These are phyloP conservation scores for Holothuria glaberrima DNA, from an alignment of 35 echinoderm and acorn worm species.

Conservation along the genomic window DNA sequence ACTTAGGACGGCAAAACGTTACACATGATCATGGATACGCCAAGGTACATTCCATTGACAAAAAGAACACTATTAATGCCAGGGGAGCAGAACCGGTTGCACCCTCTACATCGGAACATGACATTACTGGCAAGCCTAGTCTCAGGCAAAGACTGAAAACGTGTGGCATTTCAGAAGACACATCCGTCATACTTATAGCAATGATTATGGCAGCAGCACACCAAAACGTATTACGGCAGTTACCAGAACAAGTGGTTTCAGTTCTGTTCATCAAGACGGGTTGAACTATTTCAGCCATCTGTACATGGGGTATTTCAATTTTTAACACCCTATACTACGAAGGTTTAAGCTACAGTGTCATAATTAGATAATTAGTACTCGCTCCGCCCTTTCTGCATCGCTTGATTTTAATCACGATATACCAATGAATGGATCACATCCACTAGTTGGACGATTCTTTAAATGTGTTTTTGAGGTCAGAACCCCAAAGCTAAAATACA, in stretches of 20 bases:
- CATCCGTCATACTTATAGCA: conserved; percentile 19
- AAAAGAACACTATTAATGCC: conserved; percentile 2
- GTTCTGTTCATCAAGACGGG: background rate
- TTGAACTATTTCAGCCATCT: conserved; percentile 12
- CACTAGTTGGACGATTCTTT: background rate
- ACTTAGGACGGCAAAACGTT: conserved; percentile 6
- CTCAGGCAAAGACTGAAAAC: background rate
- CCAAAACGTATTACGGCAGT: background rate
- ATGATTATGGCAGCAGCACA: background rate
- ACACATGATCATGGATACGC: conserved; percentile 1
- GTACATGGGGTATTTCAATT: conserved; percentile 2
- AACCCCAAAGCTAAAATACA: conserved; percentile 47
- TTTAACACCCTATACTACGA: background rate
- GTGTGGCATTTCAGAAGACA: background rate
- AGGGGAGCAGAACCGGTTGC: background rate
- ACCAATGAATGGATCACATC: background rate
- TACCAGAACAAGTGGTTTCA: conserved; percentile 1
- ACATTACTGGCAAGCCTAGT: conserved; percentile 37
- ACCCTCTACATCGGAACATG: conserved; percentile 18
- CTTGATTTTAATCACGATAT: background rate
- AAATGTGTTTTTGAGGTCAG: background rate
- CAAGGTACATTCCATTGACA: conserved; percentile 2
- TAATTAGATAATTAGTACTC: too few relatives aligned
- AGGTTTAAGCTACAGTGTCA: background rate
- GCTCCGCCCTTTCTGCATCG: background rate